Evolutionary conservation across 1,140 invertebrate genomes (phyloP), one percentile per base, ranked within the genome.

Genomic region (Dendroctonus ponderosae): DNA sequence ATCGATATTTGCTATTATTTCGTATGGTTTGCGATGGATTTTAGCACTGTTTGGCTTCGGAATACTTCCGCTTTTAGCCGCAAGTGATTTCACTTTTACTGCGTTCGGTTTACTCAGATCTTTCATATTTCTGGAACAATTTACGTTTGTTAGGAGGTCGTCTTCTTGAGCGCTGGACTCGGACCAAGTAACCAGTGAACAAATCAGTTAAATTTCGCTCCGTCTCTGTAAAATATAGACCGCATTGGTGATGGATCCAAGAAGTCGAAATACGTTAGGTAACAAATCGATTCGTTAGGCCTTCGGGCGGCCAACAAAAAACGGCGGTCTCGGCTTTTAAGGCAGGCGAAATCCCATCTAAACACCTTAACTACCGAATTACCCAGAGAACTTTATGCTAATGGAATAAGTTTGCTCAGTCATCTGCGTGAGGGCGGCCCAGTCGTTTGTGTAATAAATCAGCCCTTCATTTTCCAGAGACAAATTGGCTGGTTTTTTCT

Each of bases 391-490:
- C 40, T 66, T 66, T 66, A 66, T 66, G 64, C 64, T 66, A 66
- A 66, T 66, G 64, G 64, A 66, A 66, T 66, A 66, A 66, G 51
- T 66, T 66, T 66, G 64, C 64, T 60, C 64, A 66, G 64, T 66
- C 64, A 66, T 66, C 64, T 59, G 41, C 38, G 56, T 66, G 37
- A 66, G 49, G 57, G 56, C 54, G 40, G 62, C 42, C 39, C 43
- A 57, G 53, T 64, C 62, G 40, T 58, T 65, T 65, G 53, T 65
- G 53, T 65, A 65, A 65, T 65, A 65, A 65, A 65, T 65, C 64
- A 60, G 56, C 53, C 64, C 62, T 59, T 66, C 41, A 46, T 44
- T 41, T 59, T 51, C 26, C 38, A 39, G 64, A 43, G 44, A 52
- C 53, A 57, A 66, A 66, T 58, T 56, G 53, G 5, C 14, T 56